Percentiles rank a stretch among this genome's conserved stretches.
phyloP scores from a whole-genome alignment of 2,797 vertebrate species.

The Chiroxiphia lanceolata region DNA sequence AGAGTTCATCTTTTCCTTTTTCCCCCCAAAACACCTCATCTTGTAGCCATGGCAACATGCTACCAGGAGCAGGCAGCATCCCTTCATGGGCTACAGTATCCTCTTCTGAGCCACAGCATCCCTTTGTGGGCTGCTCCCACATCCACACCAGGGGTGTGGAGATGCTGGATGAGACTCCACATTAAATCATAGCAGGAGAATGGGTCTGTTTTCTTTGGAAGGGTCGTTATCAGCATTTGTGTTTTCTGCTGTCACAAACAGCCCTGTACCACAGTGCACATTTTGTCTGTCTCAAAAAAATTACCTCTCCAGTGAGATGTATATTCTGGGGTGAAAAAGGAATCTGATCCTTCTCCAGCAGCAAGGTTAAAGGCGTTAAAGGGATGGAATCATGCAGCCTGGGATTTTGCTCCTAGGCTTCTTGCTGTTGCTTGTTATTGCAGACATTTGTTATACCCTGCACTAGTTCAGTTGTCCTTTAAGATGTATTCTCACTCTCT shows the following conservation, averaged over 20 bases:
- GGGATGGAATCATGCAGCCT: background rate
- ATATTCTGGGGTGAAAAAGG: background rate
- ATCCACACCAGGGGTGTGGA: background rate
- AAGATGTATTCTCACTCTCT: background rate
- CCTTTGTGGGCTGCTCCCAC: background rate
- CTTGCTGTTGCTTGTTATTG: background rate
- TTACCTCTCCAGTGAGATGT: background rate
- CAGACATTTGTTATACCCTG: background rate
- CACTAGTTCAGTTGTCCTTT: rapidly evolving
- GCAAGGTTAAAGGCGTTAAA: background rate
- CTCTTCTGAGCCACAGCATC: too few species aligned
- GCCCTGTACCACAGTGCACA: background rate
- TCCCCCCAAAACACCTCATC: slow-evolving; percentile 54
- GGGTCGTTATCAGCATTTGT: background rate
- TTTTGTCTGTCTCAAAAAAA: background rate
- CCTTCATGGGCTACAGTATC: rapidly evolving
- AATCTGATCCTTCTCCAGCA: background rate
- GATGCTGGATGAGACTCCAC: background rate
- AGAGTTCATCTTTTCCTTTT: slow-evolving; percentile 37
- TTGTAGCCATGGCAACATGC: slow-evolving; percentile 71
- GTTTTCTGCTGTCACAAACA: background rate
- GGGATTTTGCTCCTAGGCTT: background rate
- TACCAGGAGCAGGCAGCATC: slow-evolving; percentile 20
- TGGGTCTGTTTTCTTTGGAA: background rate
- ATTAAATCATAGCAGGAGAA: background rate